These are phyloP conservation scores for Thunnus maccoyii DNA, from an alignment of 2,113 vertebrate genomes.

Conservation along the genomic window DNA sequence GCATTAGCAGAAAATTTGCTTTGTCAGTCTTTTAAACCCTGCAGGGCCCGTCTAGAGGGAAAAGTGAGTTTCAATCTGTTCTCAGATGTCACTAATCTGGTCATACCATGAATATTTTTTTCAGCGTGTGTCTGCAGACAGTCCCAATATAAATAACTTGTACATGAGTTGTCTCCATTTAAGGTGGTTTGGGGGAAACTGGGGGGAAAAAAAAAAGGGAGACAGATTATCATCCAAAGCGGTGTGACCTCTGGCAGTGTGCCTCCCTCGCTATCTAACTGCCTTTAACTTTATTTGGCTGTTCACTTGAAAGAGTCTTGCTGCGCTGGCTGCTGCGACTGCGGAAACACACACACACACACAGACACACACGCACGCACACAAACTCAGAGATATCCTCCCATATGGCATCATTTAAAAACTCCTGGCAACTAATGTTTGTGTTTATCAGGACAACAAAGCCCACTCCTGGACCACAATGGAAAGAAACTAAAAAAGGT, in stretches of 20 bases:
- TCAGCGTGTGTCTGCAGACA: background rate
- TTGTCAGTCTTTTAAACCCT: conserved; percentile 3
- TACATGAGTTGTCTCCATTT: conserved; percentile 69
- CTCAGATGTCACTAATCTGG: conserved; percentile 48
- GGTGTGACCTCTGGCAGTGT: conserved; percentile 64
- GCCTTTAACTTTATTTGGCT: conserved; percentile 81
- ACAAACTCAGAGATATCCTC: conserved; percentile 39
- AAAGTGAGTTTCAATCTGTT: conserved; percentile 27
- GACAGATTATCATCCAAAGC: conserved; percentile 72
- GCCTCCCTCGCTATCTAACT: conserved; percentile 66
- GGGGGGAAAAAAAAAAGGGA: conserved; percentile 14
- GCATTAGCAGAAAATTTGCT: background rate
- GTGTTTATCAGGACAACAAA: conserved; percentile 81
- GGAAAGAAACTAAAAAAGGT: conserved; percentile 41
- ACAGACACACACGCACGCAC: conserved; percentile 19
- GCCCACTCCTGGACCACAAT: conserved; percentile 47
- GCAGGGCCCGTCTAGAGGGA: background rate
- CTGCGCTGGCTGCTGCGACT: conserved; percentile 60
- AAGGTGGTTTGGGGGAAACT: conserved; percentile 73
- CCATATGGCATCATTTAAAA: conserved; percentile 79
- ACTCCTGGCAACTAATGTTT: conserved; percentile 77
- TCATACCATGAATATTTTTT: conserved; percentile 22
- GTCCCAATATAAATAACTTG: conserved; percentile 74
- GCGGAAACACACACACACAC: background rate
- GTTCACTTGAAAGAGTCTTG: conserved; percentile 72